These are phyloP conservation scores for Oceanodroma leucorhoa DNA, from an alignment of 2,797 vertebrate species.

Conservation along the genomic window DNA sequence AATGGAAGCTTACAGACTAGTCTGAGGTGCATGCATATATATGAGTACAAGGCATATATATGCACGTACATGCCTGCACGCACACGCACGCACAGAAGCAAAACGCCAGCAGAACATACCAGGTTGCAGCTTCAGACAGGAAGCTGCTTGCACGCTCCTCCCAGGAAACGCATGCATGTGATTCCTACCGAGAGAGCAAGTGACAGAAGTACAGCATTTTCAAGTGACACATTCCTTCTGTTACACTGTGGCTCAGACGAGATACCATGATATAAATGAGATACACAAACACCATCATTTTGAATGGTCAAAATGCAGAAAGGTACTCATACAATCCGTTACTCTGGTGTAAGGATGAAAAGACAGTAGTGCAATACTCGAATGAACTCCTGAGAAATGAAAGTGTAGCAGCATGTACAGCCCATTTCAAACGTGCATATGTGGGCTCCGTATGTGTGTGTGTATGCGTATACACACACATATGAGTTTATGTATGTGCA, in stretches of 20 bases:
- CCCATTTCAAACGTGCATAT: not conserved
- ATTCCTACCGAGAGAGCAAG: not conserved
- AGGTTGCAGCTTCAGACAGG: not conserved
- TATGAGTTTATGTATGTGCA: accelerated
- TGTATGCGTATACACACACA: not conserved
- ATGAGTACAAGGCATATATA: not conserved
- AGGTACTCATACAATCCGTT: not conserved
- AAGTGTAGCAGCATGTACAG: not conserved
- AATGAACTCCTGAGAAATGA: not conserved
- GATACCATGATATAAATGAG: not conserved
- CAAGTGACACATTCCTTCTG: not conserved
- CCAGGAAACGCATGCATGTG: accelerated
- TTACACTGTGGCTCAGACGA: not conserved
- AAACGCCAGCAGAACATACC: not conserved
- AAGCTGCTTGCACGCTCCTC: accelerated
- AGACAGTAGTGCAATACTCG: not conserved
- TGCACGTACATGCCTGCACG: accelerated
- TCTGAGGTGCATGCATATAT: not conserved
- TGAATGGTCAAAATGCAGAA: not conserved
- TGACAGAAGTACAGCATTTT: not conserved
- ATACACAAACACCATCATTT: not conserved
- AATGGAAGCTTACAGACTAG: not conserved
- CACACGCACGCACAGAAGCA: not conserved
- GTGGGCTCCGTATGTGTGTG: not conserved
- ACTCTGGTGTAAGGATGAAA: not conserved